Evolutionary conservation across 2,888 invertebrate genomes (phyloP).

Genomic region (Caenorhabditis imperialis): DNA sequence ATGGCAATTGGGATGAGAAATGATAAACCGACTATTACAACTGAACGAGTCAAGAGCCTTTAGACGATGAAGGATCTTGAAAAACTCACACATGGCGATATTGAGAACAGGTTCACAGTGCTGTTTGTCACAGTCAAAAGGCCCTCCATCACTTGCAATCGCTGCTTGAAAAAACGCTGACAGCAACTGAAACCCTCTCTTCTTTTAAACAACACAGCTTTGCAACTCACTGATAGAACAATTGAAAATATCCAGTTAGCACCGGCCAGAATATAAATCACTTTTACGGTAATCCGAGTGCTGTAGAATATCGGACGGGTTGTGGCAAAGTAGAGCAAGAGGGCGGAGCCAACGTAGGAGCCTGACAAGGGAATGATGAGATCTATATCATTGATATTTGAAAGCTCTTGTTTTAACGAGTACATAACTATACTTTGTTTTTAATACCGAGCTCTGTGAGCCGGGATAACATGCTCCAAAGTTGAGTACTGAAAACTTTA

Average conservation of each 20-base stretch:
- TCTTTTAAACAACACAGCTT: not conserved
- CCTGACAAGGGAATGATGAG: no score
- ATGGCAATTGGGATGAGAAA: conserved; percentile 25
- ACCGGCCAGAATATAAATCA: conserved; percentile 7
- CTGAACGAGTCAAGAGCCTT: conserved; percentile 16
- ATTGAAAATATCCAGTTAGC: conserved; percentile 12
- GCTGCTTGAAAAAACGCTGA: conserved; percentile 28
- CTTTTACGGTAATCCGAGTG: conserved; percentile 6
- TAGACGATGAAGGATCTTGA: no score
- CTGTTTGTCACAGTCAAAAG: conserved; percentile 7
- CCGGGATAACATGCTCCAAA: no score
- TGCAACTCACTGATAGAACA: conserved; percentile 14
- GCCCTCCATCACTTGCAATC: conserved; percentile 4
- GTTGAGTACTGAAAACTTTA: no score
- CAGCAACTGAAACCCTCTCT: conserved; percentile 1
- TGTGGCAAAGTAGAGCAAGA: conserved; percentile 23
- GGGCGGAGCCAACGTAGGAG: conserved; percentile 20
- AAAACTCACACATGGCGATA: no score
- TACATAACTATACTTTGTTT: no score
- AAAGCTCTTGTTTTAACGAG: no score
- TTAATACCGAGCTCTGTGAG: no score
- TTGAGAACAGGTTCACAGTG: conserved; percentile 26
- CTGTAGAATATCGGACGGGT: conserved; percentile 27
- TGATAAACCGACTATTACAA: conserved; percentile 9
- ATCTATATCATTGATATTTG: no score